Base-by-base conservation (phyloP, 2,797 vertebrate genomes). In the Anas capensis region DNA sequence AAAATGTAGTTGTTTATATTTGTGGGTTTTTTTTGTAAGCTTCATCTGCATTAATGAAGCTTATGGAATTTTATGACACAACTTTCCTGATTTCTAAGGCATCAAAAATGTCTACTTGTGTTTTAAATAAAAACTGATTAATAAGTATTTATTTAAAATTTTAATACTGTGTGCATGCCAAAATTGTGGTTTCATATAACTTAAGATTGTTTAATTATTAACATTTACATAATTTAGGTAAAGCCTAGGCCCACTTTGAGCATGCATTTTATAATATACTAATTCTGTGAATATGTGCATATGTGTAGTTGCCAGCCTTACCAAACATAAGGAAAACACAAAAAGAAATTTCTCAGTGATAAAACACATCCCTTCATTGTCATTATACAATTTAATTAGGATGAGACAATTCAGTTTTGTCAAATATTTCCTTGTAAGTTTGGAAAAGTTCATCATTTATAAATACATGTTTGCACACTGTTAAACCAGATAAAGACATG, bases 71-170 rank as follows among this genome's bases (percentile, higher is more conserved):
- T 11, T 34, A 1, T 56, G 80, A 42, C 3, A 78, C 54, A 66
- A 57, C 3, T 42, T 3, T 31, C 4, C 11, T 54, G 13, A 27
- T 57, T 69, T 27, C 31, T 8, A 57, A 2, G 10, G 3, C 0
- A 0, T 40, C 17, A 49, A 65, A 78, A 89, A 82, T 11, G 38
- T 19, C 4, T 9, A 26, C 4, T 7, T 77, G 1, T 23, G 7
- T 57, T 60, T 86, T 53, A 69, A 76, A 68, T 48, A n/a, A 40
- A 38, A 66, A 34, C 6, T 44, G 3, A 6, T 86, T 42, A 6
- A 40, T 29, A 49, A 57, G 8, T 33, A 16, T 79, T 26, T 34
- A 13, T 84, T 91, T 68, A 19, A 33, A 48, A 42, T 85, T 1
- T 1, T 21, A 38, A 31, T 82, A 23, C 6, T 6, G 0, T 29